Base-by-base conservation (phyloP, 2,888 invertebrate genomes). In the Eupithecia tripunctaria region DNA sequence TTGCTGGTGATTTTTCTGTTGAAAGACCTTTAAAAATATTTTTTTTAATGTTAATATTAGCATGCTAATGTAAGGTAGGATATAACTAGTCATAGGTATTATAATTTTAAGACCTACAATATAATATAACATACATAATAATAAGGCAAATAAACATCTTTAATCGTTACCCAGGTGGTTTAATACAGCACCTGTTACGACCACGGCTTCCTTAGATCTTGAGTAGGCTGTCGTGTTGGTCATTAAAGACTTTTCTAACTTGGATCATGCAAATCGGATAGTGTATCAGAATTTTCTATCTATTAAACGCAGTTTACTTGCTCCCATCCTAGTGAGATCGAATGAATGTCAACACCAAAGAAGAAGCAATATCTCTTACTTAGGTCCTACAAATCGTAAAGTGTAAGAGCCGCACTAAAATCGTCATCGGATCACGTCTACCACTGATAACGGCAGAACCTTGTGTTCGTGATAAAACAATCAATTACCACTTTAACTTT, bases 371-470 rank as follows among this genome's bases (percentile, higher is more conserved):
- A 25, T 56, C 10, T 15, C 5, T 38, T n/a, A 43, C 0, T 56
- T 14, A 3, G 12, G 25, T 25, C 25, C 51, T 56, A 25, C 21
- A 56, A 56, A 56, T 56, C 25, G 56, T 25, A 56, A 25, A 56
- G 56, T 56, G 25, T 56, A 56, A 12, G 2, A 21, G 12, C 21
- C 4, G 21, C 51, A 51, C 5, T 25, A 14, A 56, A 12, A 51
- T 56, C 56, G 69, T 51, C 81, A 81, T 81, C 82, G 80, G 86
- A 89, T 87, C 89, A 89, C 89, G 88, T 89, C 85, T 78, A 25
- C 83, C 43, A 72, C 79, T 83, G 89, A 89, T 89, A 89, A 85
- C 81, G 82, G 82, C 29, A 84, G 85, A 89, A 84, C 88, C 88
- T 89, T 86, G 86, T 72, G 86, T 72, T 77, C 72, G 78, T 79